Evolutionary conservation across 2,888 invertebrate genomes (phyloP).

Genomic region (Apotomis betuletana): DNA sequence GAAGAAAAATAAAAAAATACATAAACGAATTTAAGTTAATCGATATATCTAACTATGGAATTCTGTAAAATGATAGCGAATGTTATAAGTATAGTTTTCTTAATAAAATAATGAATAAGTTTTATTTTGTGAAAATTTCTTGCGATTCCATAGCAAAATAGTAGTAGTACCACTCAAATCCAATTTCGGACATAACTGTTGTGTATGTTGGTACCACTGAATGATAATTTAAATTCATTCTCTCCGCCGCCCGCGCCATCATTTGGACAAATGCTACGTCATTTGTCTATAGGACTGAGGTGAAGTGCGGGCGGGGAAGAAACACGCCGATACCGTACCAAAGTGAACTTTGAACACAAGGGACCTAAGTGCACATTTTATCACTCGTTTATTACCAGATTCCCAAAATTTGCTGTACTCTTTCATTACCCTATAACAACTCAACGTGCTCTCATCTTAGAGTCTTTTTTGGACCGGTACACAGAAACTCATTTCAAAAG

Average conservation of each 20-base stretch:
- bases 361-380: constrained; percentile 58
- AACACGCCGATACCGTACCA: constrained; percentile 47
- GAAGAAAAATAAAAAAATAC: no score
- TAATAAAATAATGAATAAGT: not conserved
- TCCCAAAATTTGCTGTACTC: constrained; percentile 73
- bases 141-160: constrained; percentile 10
- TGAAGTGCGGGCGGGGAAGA: constrained; percentile 62
- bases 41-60: no score
- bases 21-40: no score
- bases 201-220: constrained; percentile 81
- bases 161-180: constrained; percentile 60
- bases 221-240: constrained; percentile 85
- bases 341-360: constrained; percentile 56
- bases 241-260: constrained; percentile 84
- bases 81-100: not conserved
- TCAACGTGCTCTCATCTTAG: constrained; percentile 45
- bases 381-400: constrained; percentile 59
- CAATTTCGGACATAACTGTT: constrained; percentile 74
- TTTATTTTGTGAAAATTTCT: not conserved
- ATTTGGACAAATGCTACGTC: constrained; percentile 84
- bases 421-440: constrained; percentile 57
- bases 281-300: constrained; percentile 80
- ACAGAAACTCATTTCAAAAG: constrained; percentile 72
- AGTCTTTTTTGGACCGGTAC: constrained; percentile 62
- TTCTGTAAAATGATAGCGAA: not conserved